A percentile compares a stretch with the other conserved stretches of the same genome.
Evolutionary conservation across 2,888 invertebrate species (phyloP).

Genomic region (Synergus laeviventris): DNA sequence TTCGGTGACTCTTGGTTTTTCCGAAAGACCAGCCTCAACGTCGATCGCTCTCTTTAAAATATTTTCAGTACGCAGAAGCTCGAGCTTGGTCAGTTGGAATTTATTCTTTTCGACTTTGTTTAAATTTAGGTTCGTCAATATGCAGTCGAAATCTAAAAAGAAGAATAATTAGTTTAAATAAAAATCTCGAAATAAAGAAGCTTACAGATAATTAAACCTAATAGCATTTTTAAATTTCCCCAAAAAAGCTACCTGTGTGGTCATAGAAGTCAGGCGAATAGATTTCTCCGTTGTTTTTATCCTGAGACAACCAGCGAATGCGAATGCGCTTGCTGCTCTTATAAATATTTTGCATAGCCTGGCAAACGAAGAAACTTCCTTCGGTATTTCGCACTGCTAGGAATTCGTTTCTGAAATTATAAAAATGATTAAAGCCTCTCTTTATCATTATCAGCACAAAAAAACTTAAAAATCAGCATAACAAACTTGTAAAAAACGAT

Average conservation of each 20-base stretch:
- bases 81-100: constrained; percentile 84
- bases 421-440: background rate
- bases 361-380: constrained; percentile 92
- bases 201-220: constrained; percentile 37
- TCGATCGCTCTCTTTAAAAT: constrained; percentile 90
- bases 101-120: constrained; percentile 84
- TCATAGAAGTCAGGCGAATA: constrained; percentile 95
- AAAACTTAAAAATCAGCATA: background rate
- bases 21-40: constrained; percentile 85
- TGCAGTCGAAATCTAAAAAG: constrained; percentile 88
- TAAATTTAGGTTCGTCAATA: constrained; percentile 89
- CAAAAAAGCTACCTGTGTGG: constrained; percentile 81
- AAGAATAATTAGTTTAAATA: constrained; percentile 10
- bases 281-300: constrained; percentile 83
- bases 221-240: constrained; percentile 41
- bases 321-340: constrained; percentile 90
- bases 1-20: constrained; percentile 82
- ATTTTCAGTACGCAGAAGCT: constrained; percentile 87
- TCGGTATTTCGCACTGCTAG: constrained; percentile 93
- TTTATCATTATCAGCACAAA: background rate
- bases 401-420: constrained; percentile 86
- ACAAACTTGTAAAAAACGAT: constrained; percentile 91
- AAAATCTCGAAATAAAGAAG: background rate
- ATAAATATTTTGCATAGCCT: constrained; percentile 93
- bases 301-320: constrained; percentile 93